phyloP scores from a whole-genome alignment of 1,140 invertebrate species.

The Atta colombica region DNA sequence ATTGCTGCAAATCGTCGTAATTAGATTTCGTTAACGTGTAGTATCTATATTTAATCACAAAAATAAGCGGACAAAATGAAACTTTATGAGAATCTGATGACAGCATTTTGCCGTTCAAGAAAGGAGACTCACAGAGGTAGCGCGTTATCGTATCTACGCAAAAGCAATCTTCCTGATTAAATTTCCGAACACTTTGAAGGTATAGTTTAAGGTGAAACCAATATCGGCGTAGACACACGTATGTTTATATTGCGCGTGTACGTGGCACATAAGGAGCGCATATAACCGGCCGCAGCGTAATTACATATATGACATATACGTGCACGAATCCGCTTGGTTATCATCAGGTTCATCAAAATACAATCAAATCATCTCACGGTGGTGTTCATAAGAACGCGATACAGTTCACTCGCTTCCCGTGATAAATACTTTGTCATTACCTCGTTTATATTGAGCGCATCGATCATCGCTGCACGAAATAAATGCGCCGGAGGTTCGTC shows the following conservation, averaged over 20 bases:
- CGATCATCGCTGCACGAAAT: slow-evolving; percentile 46
- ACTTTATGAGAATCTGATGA: slow-evolving; percentile 50
- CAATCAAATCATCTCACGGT: slow-evolving; percentile 18
- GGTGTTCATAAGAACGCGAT: background rate
- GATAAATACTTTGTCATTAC: slow-evolving; percentile 59
- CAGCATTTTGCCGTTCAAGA: slow-evolving; percentile 10
- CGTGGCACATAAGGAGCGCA: slow-evolving; percentile 2
- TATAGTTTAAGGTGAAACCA: slow-evolving; percentile 50
- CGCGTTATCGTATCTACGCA: slow-evolving; percentile 12
- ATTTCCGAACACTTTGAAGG: slow-evolving; percentile 44
- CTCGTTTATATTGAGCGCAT: slow-evolving; percentile 53
- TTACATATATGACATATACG: slow-evolving; percentile 43
- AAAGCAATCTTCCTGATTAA: slow-evolving; percentile 49
- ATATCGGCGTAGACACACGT: slow-evolving; percentile 36
- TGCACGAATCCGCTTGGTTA: slow-evolving; percentile 49
- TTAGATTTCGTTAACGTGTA: slow-evolving; percentile 14
- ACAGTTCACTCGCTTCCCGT: background rate
- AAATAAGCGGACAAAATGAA: background rate
- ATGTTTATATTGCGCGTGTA: background rate
- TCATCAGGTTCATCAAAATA: slow-evolving; percentile 57
- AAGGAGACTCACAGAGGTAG: slow-evolving; percentile 15
- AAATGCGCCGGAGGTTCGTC: slow-evolving; percentile 30
- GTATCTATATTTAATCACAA: slow-evolving; percentile 31
- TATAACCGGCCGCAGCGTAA: slow-evolving; percentile 22
- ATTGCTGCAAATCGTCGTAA: background rate